phyloP scores from a whole-genome alignment of 2,797 vertebrate genomes.

The Parauchenoglanis ngamensis region DNA sequence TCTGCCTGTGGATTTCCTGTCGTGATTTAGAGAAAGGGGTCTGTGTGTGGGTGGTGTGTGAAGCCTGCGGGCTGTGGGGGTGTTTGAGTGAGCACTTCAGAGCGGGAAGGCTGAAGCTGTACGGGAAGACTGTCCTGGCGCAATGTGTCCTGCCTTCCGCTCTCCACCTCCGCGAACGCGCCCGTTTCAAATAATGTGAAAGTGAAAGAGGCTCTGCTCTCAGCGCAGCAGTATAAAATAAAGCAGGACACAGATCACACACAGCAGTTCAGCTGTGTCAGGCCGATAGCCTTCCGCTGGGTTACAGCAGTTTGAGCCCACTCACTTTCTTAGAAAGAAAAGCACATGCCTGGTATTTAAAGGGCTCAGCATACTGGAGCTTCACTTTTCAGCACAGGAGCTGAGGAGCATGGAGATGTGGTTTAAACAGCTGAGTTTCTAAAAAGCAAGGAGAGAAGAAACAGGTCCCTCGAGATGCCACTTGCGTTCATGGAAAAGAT shows the following conservation, averaged over 20 bases:
- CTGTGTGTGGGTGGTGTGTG: not conserved
- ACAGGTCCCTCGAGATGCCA: conserved; percentile 62
- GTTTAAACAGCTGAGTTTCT: not conserved
- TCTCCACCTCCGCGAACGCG: conserved; percentile 45
- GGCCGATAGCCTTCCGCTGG: not conserved
- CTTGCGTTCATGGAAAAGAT: conserved; percentile 65
- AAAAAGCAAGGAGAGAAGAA: not conserved
- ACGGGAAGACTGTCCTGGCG: conserved; percentile 43
- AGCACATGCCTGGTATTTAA: not conserved
- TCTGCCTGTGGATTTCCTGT: not conserved
- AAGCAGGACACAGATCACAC: not conserved
- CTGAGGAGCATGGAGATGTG: not conserved
- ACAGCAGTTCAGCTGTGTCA: not conserved
- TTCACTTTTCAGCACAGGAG: not conserved
- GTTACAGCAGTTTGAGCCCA: not conserved
- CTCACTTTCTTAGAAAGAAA: not conserved
- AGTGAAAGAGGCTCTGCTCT: conserved; percentile 65
- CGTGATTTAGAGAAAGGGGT: not conserved
- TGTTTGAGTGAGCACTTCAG: not conserved
- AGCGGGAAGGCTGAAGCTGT: conserved; percentile 44
- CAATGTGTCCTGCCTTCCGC: conserved; percentile 6
- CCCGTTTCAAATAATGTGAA: conserved; percentile 75
- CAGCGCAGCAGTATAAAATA: not conserved
- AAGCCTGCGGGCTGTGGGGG: not conserved
- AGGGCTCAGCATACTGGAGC: not conserved